These are phyloP conservation scores for Emmelina monodactyla DNA, from an alignment of 2,888 invertebrate genomes.

Conservation along the genomic window DNA sequence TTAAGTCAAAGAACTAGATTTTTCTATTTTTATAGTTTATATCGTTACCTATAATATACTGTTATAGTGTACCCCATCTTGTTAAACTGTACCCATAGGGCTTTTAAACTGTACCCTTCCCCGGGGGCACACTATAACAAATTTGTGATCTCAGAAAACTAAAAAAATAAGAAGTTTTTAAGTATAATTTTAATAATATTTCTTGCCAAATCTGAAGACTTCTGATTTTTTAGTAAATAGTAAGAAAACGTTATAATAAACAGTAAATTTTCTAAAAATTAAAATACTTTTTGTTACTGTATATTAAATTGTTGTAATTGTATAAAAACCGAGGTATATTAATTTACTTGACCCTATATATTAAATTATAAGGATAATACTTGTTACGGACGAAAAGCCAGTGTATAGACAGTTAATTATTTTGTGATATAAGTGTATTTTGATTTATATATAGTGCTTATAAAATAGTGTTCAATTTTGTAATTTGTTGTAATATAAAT, in stretches of 20 bases:
- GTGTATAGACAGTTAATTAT: too few species aligned
- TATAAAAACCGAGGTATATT: too few species aligned
- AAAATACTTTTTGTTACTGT: too few species aligned
- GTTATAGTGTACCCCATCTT: slow-evolving; percentile 7
- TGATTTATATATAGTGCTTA: too few species aligned
- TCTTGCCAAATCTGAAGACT: slow-evolving; percentile 2
- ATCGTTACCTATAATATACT: slow-evolving; percentile 4
- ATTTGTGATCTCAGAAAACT: slow-evolving; percentile 7
- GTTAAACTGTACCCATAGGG: slow-evolving; percentile 8
- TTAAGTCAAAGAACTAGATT: background rate
- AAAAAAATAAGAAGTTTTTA: slow-evolving; percentile 4
- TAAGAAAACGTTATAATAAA: slow-evolving; percentile 1
- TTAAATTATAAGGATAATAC: too few species aligned
- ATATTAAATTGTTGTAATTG: too few species aligned
- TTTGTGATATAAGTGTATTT: too few species aligned
- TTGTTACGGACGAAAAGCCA: too few species aligned
- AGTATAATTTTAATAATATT: slow-evolving; percentile 3
- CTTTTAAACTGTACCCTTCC: slow-evolving; percentile 7
- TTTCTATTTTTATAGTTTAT: slow-evolving; percentile 1
- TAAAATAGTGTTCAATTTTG: too few species aligned
- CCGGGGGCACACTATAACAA: slow-evolving; percentile 10
- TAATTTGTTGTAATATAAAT: too few species aligned
- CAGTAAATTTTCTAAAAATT: too few species aligned
- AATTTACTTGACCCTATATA: too few species aligned
- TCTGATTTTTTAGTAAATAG: slow-evolving; percentile 1